phyloP scores from a whole-genome alignment of 2,113 vertebrate species.

The Ceratotherium simum region DNA sequence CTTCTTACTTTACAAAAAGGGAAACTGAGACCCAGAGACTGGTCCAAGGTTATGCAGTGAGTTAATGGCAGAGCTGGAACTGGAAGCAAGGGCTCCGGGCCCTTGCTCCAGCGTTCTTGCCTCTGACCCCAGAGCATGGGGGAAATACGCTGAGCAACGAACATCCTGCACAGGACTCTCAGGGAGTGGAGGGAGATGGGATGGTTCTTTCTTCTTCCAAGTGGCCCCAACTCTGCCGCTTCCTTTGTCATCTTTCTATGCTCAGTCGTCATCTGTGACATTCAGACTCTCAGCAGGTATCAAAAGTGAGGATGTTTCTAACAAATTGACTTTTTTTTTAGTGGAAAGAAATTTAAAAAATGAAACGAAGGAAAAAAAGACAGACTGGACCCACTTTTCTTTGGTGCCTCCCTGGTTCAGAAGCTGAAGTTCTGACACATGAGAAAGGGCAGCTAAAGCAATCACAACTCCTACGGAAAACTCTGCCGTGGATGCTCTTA shows the following conservation, averaged over 20 bases:
- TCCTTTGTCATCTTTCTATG: background rate
- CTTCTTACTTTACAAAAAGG: background rate
- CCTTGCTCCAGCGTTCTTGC: background rate
- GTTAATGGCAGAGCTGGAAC: background rate
- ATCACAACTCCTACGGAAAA: background rate
- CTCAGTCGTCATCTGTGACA: background rate
- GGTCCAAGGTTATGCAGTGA: background rate
- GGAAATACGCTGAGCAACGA: background rate
- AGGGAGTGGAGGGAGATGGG: background rate
- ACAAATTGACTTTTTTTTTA: background rate
- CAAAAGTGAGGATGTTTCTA: background rate
- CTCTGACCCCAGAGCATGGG: background rate
- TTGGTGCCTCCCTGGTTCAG: background rate
- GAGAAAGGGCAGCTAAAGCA: fast-evolving
- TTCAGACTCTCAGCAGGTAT: background rate
- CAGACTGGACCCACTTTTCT: background rate
- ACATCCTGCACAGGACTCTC: background rate
- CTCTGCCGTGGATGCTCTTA: background rate
- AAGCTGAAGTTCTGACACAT: background rate
- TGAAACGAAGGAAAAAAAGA: background rate
- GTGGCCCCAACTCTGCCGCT: background rate
- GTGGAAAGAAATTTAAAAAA: background rate
- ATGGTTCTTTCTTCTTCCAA: background rate
- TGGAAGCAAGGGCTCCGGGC: background rate
- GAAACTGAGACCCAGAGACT: background rate